Evolutionary conservation across 2,797 vertebrate genomes (phyloP).

Genomic region (Toxotes lorentzi): DNA sequence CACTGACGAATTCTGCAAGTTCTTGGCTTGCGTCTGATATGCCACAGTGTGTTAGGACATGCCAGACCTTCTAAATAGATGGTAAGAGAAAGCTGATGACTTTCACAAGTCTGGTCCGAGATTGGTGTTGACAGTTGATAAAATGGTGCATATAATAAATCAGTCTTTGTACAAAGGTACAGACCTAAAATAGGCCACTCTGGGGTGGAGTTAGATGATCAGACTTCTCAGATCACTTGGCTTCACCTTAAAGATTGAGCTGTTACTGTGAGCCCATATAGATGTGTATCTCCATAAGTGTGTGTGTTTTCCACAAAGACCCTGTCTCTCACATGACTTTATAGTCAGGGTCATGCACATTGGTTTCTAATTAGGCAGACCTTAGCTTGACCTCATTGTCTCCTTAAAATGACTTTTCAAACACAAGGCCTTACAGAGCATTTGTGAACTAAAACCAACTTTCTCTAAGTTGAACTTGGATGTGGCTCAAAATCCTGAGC

Average conservation of each 20-base stretch:
- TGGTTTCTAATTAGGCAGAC: conserved; percentile 1
- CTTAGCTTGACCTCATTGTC: background rate
- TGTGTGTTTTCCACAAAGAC: background rate
- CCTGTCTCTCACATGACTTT: background rate
- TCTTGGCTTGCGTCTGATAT: background rate
- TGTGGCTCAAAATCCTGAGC: background rate
- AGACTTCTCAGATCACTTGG: background rate
- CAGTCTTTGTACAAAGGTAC: background rate
- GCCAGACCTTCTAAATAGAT: background rate
- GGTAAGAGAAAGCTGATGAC: background rate
- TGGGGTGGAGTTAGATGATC: too few species aligned
- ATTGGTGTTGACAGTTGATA: background rate
- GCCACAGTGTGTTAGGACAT: background rate
- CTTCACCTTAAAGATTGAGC: background rate
- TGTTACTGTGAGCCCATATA: background rate
- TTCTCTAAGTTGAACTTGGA: background rate
- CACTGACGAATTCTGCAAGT: background rate
- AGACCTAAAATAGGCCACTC: background rate
- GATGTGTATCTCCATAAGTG: background rate
- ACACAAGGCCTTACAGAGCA: background rate
- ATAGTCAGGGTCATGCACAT: background rate
- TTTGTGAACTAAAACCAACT: background rate
- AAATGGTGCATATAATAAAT: background rate
- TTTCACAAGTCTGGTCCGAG: background rate
- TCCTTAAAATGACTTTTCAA: background rate